A percentile compares a stretch with the other conserved stretches of the same genome.
Evolutionary conservation across 1,140 invertebrate genomes (phyloP).

Genomic region (Bacillus rossius): DNA sequence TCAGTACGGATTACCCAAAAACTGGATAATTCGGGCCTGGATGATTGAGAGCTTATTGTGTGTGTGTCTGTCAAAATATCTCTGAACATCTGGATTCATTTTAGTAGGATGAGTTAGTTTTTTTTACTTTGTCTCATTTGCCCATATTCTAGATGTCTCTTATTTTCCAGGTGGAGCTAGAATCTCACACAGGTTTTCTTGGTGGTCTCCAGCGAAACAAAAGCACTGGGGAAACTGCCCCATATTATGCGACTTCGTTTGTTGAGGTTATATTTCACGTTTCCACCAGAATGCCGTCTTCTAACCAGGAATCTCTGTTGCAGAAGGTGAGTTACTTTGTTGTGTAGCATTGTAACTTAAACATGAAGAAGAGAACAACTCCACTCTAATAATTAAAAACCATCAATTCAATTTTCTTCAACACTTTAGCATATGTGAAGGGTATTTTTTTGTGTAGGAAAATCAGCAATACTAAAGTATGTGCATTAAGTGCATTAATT

Average conservation of each 20-base stretch:
- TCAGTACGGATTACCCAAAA: no score
- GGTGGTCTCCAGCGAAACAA: constrained; percentile 92
- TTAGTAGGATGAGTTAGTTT: no score
- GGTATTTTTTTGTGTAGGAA: neutral
- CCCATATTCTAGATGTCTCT: no score
- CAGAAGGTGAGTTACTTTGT: constrained; percentile 63
- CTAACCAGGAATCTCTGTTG: constrained; percentile 74
- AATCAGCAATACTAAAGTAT: neutral
- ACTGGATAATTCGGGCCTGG: no score
- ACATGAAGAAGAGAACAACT: no score
- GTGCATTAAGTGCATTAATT: neutral
- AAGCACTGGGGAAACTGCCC: constrained; percentile 85
- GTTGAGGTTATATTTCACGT: constrained; percentile 87
- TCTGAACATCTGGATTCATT: no score
- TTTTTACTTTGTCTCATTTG: no score
- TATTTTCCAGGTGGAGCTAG: constrained; percentile 72
- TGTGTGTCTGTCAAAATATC: no score
- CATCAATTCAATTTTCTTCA: no score
- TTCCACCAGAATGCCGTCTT: constrained; percentile 93
- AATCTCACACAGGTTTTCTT: constrained; percentile 92
- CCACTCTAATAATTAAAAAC: no score
- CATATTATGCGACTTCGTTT: constrained; percentile 94
- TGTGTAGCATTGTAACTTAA: constrained; percentile 1
- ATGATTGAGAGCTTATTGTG: no score
- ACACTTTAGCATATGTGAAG: neutral